Evolutionary conservation across 2,113 vertebrate genomes (phyloP).

Genomic region (Anseranas semipalmata): DNA sequence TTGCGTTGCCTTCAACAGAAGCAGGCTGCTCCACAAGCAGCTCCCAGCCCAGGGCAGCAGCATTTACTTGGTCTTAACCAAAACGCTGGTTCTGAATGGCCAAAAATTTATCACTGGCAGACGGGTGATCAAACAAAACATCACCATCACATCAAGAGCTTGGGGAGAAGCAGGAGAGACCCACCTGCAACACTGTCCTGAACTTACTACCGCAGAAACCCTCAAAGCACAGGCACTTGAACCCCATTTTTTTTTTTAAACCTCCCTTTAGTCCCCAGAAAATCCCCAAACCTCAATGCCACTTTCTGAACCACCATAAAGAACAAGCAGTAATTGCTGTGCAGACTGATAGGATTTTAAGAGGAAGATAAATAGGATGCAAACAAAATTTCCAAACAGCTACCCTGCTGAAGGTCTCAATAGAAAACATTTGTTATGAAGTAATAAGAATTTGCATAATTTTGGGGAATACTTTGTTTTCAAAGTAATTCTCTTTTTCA

Average conservation of each 20-base stretch:
- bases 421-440: slow-evolving; percentile 76
- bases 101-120: background rate
- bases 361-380: slow-evolving; percentile 59
- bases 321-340: background rate
- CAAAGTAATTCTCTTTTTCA: slow-evolving; percentile 82
- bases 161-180: background rate
- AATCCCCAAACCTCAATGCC: background rate
- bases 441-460: slow-evolving; percentile 82
- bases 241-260: too few relatives aligned
- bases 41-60: background rate
- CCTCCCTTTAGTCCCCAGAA: background rate
- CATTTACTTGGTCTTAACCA: background rate
- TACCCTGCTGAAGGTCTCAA: slow-evolving; percentile 67
- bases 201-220: background rate
- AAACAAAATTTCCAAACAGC: slow-evolving; percentile 53
- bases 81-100: background rate
- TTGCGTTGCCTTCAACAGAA: fast-evolving
- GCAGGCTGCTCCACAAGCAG: background rate
- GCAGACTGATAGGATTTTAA: slow-evolving; percentile 53
- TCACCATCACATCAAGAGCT: background rate
- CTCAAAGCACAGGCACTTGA: background rate
- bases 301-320: background rate
- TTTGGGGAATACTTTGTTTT: slow-evolving; percentile 79
- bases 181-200: background rate
- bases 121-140: background rate